Conservation (phyloP, 2,113 vertebrate species). For the Drymodes brunneopygia region DNA sequence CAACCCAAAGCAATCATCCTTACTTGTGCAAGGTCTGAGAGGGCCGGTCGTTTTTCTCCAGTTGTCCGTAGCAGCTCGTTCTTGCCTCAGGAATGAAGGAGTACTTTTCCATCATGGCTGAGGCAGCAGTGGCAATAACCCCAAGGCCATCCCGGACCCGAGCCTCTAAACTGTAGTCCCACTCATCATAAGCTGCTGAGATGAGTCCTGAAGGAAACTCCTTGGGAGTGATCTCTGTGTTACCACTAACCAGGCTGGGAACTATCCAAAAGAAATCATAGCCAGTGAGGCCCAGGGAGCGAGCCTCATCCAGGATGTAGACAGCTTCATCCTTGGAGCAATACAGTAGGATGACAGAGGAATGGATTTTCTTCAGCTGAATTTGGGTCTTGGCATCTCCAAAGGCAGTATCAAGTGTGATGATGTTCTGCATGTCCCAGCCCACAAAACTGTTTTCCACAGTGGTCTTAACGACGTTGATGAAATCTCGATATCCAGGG, state of each 20-base stretch:
- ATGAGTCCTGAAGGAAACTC: constrained; percentile 94
- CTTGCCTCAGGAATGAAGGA: constrained; percentile 92
- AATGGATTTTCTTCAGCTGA: constrained; percentile 97
- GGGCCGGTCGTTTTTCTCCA: constrained; percentile 84
- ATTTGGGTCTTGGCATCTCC: constrained; percentile 89
- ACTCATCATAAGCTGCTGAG: constrained; percentile 93
- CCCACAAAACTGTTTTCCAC: constrained; percentile 99
- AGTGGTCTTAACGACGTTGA: constrained; percentile 90
- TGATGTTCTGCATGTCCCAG: constrained; percentile 95
- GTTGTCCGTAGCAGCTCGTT: constrained; percentile 89
- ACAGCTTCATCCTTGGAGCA: constrained; percentile 95
- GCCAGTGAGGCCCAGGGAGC: constrained; percentile 91
- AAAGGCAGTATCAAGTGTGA: constrained; percentile 87
- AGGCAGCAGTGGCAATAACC: constrained; percentile 90
- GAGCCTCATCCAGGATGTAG: constrained; percentile 92
- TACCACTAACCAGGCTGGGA: constrained; percentile 89
- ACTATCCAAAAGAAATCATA: constrained; percentile 98
- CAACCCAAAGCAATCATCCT: constrained; percentile 30
- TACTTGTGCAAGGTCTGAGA: constrained; percentile 91
- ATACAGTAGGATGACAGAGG: constrained; percentile 91
- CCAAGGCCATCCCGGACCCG: constrained; percentile 90
- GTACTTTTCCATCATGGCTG: constrained; percentile 91
- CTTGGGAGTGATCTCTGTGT: constrained; percentile 87
- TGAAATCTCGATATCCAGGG: constrained; percentile 96
- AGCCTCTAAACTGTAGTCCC: constrained; percentile 93